Conservation (phyloP, 2,113 vertebrate genomes). For the Mesitornis unicolor region DNA sequence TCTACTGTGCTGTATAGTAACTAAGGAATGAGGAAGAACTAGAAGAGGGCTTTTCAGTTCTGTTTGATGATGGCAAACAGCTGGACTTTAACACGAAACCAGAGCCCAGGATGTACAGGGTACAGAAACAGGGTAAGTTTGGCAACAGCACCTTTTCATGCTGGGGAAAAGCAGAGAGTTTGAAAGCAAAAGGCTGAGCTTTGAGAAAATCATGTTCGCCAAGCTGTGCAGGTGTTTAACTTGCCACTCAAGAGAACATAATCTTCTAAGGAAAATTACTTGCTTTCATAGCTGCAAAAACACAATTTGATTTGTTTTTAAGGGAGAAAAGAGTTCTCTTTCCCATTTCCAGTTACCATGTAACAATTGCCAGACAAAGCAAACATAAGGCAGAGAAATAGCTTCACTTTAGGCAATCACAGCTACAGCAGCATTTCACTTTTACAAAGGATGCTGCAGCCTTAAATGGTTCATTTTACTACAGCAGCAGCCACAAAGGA, state of each 20-base stretch:
- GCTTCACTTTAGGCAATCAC: not conserved
- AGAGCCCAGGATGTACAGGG: accelerated
- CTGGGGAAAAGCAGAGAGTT: not conserved
- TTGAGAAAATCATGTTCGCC: not conserved
- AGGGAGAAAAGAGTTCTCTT: not conserved
- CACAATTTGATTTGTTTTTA: not conserved
- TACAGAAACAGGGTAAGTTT: not conserved
- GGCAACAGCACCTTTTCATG: not conserved
- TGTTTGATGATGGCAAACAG: not conserved
- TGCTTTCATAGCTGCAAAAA: not conserved
- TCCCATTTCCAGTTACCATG: not conserved
- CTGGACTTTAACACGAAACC: not conserved
- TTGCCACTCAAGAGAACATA: not conserved
- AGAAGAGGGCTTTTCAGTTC: not conserved
- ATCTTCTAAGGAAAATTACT: not conserved
- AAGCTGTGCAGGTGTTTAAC: not conserved
- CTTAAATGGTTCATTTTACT: not conserved
- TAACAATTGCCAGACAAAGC: not conserved
- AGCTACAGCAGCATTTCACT: not conserved
- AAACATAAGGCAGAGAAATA: not conserved
- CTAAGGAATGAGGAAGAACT: not conserved
- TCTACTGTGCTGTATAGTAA: not conserved
- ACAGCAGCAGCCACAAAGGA: not conserved
- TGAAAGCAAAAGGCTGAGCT: not conserved
- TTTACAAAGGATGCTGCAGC: not conserved